phyloP scores from a whole-genome alignment of 2,113 vertebrate species.

The Eleginops maclovinus region DNA sequence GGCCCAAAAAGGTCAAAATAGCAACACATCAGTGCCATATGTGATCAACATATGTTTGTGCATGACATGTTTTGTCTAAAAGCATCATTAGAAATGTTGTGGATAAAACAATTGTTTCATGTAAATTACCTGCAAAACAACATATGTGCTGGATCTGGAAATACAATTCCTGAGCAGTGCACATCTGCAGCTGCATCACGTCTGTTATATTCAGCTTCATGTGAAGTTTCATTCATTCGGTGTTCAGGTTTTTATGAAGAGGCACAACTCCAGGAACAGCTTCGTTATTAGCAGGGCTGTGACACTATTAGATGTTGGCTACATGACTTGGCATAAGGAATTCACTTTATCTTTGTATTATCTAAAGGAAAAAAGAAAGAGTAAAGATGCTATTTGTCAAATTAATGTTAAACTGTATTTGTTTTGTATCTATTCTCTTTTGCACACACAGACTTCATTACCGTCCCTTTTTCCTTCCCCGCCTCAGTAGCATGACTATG shows the following conservation, averaged over 20 bases:
- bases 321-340: no score
- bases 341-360: no score
- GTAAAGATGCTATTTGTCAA: no score
- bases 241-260: background rate
- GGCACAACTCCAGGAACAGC: background rate
- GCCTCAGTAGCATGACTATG: no score
- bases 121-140: conserved; percentile 18
- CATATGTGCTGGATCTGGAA: conserved; percentile 40
- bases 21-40: background rate
- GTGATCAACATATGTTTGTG: background rate
- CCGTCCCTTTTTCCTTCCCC: no score
- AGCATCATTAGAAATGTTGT: background rate
- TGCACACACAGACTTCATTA: no score
- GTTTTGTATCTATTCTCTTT: no score
- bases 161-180: conserved; percentile 29
- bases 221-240: background rate
- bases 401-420: no score
- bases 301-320: no score
- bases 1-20: background rate
- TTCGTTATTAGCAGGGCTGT: no score
- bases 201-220: conserved; percentile 17
- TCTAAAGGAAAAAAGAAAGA: no score
- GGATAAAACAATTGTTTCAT: conserved; percentile 24
- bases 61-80: background rate
- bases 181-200: conserved; percentile 12